Percentiles rank a stretch among this genome's conserved stretches.
Conservation (phyloP, 1,140 invertebrate species). For the Sinella curviseta region DNA sequence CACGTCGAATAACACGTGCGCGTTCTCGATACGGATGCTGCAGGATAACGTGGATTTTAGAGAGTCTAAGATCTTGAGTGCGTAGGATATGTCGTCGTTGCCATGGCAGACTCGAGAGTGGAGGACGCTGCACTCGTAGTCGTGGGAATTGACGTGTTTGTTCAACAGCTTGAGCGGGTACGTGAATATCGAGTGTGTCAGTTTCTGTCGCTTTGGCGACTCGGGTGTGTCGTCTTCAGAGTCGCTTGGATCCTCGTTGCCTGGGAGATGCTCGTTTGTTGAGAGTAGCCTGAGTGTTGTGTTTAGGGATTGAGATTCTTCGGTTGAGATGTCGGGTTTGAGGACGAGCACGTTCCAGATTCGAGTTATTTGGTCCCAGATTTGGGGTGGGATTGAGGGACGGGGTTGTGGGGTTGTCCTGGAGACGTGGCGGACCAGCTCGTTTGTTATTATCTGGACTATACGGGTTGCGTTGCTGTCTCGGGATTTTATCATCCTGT, state of each 20-base stretch:
- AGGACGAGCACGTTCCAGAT: slow-evolving; percentile 28
- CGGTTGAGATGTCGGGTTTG: slow-evolving; percentile 31
- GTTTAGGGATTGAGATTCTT: not conserved
- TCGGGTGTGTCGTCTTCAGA: slow-evolving; percentile 6
- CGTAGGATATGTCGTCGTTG: not conserved
- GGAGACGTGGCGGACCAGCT: not conserved
- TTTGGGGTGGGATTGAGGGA: not conserved
- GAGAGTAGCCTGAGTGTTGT: not conserved
- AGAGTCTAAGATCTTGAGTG: not conserved
- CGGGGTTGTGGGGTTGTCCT: not conserved
- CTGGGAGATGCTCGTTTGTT: not conserved
- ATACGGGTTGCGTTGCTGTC: not conserved
- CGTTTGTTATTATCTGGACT: not conserved
- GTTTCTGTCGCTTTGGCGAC: not conserved
- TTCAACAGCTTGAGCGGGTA: not conserved
- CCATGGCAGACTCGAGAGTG: not conserved
- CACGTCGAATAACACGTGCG: slow-evolving; percentile 64
- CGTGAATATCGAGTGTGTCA: slow-evolving; percentile 45
- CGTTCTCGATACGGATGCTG: too few species aligned
- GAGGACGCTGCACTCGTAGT: not conserved
- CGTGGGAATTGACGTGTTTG: not conserved
- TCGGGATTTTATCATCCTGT: not conserved
- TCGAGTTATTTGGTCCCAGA: slow-evolving; percentile 4
- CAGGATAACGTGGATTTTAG: not conserved
- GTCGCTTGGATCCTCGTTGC: too few species aligned